phyloP scores from a whole-genome alignment of 2,113 vertebrate genomes.

The Jaculus jaculus region DNA sequence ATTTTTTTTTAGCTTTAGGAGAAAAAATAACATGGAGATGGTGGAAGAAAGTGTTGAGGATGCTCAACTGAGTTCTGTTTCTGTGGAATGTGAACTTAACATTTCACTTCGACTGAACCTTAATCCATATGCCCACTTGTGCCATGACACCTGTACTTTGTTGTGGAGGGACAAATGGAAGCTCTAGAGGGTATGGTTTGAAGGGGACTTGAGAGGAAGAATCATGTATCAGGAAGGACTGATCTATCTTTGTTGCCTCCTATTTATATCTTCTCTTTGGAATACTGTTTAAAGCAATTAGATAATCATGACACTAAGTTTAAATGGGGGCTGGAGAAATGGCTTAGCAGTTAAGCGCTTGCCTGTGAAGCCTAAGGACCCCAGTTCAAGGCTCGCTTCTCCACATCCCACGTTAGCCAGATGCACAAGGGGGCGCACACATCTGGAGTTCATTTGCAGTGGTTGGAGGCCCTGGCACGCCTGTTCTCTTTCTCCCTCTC shows the following conservation, averaged over 20 bases:
- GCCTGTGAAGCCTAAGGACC: no score
- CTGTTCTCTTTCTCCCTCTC: no score
- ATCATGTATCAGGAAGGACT: neutral
- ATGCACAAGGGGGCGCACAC: no score
- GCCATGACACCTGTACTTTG: neutral
- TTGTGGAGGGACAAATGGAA: neutral
- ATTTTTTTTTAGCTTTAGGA: no score
- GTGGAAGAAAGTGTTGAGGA: no score
- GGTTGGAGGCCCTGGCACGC: no score
- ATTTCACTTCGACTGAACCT: neutral
- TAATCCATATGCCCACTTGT: neutral
- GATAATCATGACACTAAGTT: neutral
- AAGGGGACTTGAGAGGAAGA: neutral
- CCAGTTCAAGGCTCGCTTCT: no score
- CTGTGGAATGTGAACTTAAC: neutral
- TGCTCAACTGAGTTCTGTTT: neutral
- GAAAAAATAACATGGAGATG: no score
- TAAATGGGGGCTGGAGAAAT: no score
- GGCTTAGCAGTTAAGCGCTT: no score
- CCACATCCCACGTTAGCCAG: no score
- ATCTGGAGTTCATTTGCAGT: no score
- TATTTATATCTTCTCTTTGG: neutral
- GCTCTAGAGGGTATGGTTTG: neutral
- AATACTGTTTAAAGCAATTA: constrained; percentile 25
- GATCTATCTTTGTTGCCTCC: neutral